Conservation (phyloP, 2,113 vertebrate species). For the Leptosomus discolor region DNA sequence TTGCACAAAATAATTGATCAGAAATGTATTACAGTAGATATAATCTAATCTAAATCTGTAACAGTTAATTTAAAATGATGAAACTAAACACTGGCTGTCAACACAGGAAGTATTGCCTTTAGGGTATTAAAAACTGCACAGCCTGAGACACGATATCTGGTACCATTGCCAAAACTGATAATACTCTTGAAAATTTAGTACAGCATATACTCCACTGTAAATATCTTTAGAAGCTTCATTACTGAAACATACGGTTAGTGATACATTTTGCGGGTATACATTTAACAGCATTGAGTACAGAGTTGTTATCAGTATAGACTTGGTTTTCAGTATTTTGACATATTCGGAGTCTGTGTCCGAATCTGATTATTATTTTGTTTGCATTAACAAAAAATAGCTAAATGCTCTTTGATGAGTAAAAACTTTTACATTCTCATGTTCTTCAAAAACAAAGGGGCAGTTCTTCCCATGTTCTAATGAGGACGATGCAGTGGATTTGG, state of each 20-base stretch:
- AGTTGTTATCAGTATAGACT: background rate
- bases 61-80: background rate
- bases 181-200: background rate
- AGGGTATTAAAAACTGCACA: background rate
- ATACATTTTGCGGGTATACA: rapidly evolving
- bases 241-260: background rate
- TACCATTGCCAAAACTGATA: background rate
- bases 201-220: rapidly evolving
- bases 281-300: background rate
- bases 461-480: rapidly evolving
- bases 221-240: background rate
- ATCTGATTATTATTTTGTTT: background rate
- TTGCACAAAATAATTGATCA: background rate
- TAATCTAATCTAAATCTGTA: background rate
- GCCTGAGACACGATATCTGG: background rate
- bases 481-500: background rate
- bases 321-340: background rate
- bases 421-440: rapidly evolving
- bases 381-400: background rate
- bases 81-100: background rate
- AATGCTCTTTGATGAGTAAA: background rate
- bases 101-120: background rate
- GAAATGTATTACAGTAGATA: background rate
- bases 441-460: background rate
- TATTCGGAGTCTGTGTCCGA: background rate